phyloP scores from a whole-genome alignment of 2,888 invertebrate species.

The Amphipyra tragopoginis region DNA sequence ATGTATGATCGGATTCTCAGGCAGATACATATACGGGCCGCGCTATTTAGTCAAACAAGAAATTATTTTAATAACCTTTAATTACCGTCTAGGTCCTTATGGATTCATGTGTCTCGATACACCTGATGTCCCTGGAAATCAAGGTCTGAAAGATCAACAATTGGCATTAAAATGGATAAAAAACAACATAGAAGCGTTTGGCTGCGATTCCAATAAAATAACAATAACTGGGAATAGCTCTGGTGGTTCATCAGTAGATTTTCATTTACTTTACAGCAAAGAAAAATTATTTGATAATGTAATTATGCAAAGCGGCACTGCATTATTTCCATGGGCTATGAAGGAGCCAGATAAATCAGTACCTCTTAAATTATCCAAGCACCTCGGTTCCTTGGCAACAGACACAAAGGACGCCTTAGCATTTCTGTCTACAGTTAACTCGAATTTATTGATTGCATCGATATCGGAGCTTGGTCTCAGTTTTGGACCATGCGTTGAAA shows the following conservation, averaged over 20 bases:
- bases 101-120: constrained; percentile 76
- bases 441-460: constrained; percentile 64
- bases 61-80: constrained; percentile 71
- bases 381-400: constrained; percentile 62
- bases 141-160: constrained; percentile 74
- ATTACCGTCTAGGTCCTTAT: constrained; percentile 74
- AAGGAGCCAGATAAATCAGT: constrained; percentile 55
- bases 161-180: constrained; percentile 74
- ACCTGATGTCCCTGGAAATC: constrained; percentile 72
- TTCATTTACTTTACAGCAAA: constrained; percentile 65
- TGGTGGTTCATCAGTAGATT: constrained; percentile 68
- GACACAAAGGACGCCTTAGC: constrained; percentile 63
- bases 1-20: constrained; percentile 61
- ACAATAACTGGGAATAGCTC: constrained; percentile 75
- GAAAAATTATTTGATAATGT: constrained; percentile 69
- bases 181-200: constrained; percentile 72
- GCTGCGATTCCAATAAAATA: constrained; percentile 70
- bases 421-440: constrained; percentile 63
- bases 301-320: constrained; percentile 71
- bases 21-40: constrained; percentile 63
- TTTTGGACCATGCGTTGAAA: constrained; percentile 69
- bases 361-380: constrained; percentile 63
- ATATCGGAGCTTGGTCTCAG: constrained; percentile 45
- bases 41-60: constrained; percentile 68
- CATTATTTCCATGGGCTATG: constrained; percentile 55